Conservation (phyloP, 2,797 vertebrate species). For the Spinus pinus region DNA sequence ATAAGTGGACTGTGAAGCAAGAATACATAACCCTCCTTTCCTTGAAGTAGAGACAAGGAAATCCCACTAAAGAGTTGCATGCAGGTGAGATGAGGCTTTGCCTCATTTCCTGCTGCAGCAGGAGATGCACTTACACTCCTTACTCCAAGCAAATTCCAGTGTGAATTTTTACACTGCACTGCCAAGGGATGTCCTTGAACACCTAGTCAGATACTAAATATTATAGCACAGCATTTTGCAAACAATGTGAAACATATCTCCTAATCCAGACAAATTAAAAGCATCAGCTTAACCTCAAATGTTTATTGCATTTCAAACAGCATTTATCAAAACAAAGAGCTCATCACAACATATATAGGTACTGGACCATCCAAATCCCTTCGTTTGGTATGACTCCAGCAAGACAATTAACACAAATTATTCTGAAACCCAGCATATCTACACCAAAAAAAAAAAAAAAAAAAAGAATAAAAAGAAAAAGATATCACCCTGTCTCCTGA, state of each 20-base stretch:
- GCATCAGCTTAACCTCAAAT: neutral
- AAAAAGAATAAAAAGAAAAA: neutral
- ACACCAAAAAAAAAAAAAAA: neutral
- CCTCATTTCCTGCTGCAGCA: neutral
- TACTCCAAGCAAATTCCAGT: neutral
- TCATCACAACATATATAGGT: slow-evolving; percentile 11
- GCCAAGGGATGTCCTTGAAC: neutral
- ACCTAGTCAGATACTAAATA: neutral
- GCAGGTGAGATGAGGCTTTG: neutral
- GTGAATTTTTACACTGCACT: neutral
- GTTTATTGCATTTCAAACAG: slow-evolving; percentile 24
- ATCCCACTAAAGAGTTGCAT: neutral
- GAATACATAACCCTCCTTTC: neutral
- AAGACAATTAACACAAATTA: slow-evolving; percentile 9
- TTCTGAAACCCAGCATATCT: neutral
- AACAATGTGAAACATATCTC: neutral
- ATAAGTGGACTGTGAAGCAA: neutral
- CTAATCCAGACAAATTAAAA: neutral
- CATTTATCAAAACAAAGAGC: slow-evolving; percentile 39
- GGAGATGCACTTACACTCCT: neutral
- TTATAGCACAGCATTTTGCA: neutral
- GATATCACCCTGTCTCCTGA: slow-evolving; percentile 21
- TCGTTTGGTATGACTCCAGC: neutral
- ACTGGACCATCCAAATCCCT: neutral
- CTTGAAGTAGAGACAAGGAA: neutral